A percentile compares a stretch with the other conserved stretches of the same genome.
Evolutionary conservation across 1,140 invertebrate species (phyloP).

Genomic region (Drosophila pseudoananassae): DNA sequence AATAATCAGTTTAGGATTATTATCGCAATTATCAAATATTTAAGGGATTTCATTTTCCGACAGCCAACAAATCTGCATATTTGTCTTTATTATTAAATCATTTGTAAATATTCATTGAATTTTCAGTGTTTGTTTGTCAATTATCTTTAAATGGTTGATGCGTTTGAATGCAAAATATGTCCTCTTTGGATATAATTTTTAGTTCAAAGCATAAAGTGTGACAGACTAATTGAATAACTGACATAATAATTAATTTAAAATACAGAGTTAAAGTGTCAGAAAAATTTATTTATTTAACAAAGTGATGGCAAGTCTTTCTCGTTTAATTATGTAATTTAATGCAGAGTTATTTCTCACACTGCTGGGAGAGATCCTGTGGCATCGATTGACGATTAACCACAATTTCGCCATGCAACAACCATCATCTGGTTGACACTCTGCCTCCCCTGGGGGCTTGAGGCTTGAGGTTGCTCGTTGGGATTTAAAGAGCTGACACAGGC

Average conservation of each 20-base stretch:
- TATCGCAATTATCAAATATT: neutral
- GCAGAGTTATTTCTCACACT: neutral
- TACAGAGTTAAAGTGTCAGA: neutral
- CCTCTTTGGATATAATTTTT: neutral
- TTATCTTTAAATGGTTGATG: neutral
- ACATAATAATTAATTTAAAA: neutral
- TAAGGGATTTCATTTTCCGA: neutral
- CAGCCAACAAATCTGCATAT: neutral
- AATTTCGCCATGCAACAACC: conserved; percentile 23
- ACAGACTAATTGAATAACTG: neutral
- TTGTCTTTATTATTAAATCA: neutral
- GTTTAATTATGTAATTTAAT: neutral
- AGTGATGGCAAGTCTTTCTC: neutral
- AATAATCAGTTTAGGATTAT: neutral
- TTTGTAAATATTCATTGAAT: neutral
- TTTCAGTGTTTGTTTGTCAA: neutral
- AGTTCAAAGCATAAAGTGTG: conserved; percentile 1
- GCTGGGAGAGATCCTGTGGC: conserved; percentile 4
- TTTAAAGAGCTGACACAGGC: conserved; percentile 29
- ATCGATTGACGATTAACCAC: conserved; percentile 45
- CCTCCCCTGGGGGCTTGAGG: neutral
- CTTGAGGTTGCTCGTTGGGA: conserved; percentile 29
- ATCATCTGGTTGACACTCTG: conserved; percentile 12
- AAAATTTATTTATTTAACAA: neutral
- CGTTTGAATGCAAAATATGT: neutral